Evolutionary conservation across 1,140 invertebrate species (phyloP).

Genomic region (Leptoteleia sp.): DNA sequence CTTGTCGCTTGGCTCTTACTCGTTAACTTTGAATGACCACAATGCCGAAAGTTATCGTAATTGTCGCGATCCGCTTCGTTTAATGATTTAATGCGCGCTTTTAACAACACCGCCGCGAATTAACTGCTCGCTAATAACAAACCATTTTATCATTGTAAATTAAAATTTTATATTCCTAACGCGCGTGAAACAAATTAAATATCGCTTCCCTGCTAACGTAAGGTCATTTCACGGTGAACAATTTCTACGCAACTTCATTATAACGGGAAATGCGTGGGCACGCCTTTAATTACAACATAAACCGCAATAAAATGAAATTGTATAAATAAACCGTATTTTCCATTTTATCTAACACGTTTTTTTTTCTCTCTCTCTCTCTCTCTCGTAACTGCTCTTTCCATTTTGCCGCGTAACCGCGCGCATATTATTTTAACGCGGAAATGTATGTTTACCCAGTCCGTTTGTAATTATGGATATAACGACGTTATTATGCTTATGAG

Average conservation of each 20-base stretch:
- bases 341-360: conserved; percentile 26
- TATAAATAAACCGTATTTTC: conserved; percentile 22
- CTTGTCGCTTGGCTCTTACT: conserved; percentile 50
- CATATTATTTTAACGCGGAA: conserved; percentile 25
- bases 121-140: too few relatives aligned
- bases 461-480: conserved; percentile 33
- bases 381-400: too few relatives aligned
- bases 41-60: conserved; percentile 44
- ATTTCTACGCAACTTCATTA: conserved; percentile 5
- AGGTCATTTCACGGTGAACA: neutral
- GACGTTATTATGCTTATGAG: conserved; percentile 43
- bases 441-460: conserved; percentile 25
- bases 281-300: conserved; percentile 11
- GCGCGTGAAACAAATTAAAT: too few relatives aligned
- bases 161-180: too few relatives aligned
- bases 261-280: neutral
- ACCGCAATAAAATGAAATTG: conserved; percentile 5
- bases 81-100: conserved; percentile 27
- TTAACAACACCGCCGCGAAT: conserved; percentile 1
- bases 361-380: too few relatives aligned
- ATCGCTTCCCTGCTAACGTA: too few relatives aligned
- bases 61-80: conserved; percentile 20
- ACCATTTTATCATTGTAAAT: too few relatives aligned
- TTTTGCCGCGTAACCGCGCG: conserved; percentile 29
- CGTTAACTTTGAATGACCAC: conserved; percentile 48